Evolutionary conservation across 2,888 invertebrate genomes (phyloP), one percentile per base, ranked within the genome.

Genomic region (Andrena fulva): DNA sequence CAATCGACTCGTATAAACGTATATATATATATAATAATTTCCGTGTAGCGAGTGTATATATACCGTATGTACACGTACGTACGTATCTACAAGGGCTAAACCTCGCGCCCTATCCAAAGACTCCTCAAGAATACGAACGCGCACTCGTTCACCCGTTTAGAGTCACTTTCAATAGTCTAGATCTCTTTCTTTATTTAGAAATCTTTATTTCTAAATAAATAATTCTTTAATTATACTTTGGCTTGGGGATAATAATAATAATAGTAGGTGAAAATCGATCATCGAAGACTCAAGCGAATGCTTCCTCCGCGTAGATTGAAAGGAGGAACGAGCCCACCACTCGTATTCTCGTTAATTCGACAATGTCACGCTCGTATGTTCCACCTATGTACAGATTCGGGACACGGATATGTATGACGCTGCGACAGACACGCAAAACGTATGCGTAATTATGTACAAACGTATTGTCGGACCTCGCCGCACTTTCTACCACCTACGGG

Each of bases 351-450:
- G 60, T 35, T 54, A 59, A 71, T 64, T 69, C 27, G 48, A 10
- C 20, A n/a, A 31, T 5, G 33, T 35, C 59, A 42, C 20, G 29
- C 20, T 31, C 64, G 29, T n/a, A 31, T 12, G 16, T n/a, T 54
- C 29, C n/a, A n/a, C 5, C n/a, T 63, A 74, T 91, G 64, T 91
- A 89, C 90, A 90, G 63, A 78, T 64, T 75, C 85, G 73, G 77
- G 83, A 89, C 87, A 89, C 84, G 82, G 91, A 91, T 91, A 91
- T 91, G 91, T 91, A 88, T 89, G 89, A 86, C 78, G 74, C 78
- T 82, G 81, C 78, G 85, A 90, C 84, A 87, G 81, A 87, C 87
- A 85, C 87, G 82, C 76, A 60, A 42, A 56, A 69, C 71, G 56
- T 64, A 48, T 75, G 81, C 66, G 77, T 67, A 42, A 79, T 70